Percentiles rank a stretch among this genome's conserved stretches.
Evolutionary conservation across 2,113 vertebrate genomes (phyloP).

Genomic region (Dipodomys merriami): DNA sequence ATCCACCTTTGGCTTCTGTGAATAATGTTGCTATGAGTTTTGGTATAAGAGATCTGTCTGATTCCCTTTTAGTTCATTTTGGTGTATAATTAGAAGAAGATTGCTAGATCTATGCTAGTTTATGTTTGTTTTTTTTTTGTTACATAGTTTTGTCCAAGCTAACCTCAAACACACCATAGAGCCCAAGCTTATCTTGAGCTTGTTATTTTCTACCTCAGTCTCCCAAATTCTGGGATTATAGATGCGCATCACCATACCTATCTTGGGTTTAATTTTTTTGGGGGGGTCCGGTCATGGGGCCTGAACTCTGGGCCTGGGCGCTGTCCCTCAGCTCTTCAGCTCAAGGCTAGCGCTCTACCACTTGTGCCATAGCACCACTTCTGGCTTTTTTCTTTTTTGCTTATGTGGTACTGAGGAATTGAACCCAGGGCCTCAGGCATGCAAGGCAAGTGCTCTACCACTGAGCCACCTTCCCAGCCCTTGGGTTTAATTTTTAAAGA

Average conservation of each 20-base stretch:
- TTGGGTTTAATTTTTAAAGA: background rate
- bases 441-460: too few relatives aligned
- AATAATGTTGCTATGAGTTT: background rate
- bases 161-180: background rate
- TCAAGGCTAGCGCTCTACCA: too few relatives aligned
- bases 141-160: background rate
- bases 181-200: background rate
- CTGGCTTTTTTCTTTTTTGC: too few relatives aligned
- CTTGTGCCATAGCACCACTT: too few relatives aligned
- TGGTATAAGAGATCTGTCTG: background rate
- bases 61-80: background rate
- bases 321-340: too few relatives aligned
- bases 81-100: background rate
- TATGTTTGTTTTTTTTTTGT: background rate
- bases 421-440: too few relatives aligned
- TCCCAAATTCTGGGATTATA: background rate
- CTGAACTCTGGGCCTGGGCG: too few relatives aligned
- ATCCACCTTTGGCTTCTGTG: background rate
- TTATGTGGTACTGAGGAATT: too few relatives aligned
- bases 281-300: too few relatives aligned
- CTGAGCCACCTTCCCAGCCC: too few relatives aligned
- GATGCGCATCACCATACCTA: too few relatives aligned
- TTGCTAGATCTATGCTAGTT: background rate
- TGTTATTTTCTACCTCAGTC: background rate
- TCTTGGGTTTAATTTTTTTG: background rate